Conservation (phyloP, 2,113 vertebrate species). For the Leptobrachium leishanense region DNA sequence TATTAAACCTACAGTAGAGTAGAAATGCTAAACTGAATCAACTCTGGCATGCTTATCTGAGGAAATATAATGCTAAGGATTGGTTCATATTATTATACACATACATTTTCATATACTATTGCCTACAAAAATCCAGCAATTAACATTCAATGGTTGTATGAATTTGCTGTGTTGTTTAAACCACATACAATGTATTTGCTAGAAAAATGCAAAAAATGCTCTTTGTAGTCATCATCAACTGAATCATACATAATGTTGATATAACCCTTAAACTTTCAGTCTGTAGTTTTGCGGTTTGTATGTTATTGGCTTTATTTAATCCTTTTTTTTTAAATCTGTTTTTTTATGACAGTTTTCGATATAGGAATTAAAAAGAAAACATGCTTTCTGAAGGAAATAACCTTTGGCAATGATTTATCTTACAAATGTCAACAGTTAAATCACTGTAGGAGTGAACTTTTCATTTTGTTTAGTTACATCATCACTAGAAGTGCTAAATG, state of each 20-base stretch:
- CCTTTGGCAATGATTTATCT: no score
- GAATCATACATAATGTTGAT: neutral
- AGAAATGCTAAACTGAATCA: neutral
- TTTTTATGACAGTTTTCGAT: constrained; percentile 6
- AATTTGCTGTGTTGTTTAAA: neutral
- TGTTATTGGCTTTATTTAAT: constrained; percentile 11
- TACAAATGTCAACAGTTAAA: no score
- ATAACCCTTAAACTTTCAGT: neutral
- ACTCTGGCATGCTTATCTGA: neutral
- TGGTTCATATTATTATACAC: neutral
- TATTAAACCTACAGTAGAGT: constrained; percentile 14
- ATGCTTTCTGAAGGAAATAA: no score
- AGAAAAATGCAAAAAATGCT: neutral
- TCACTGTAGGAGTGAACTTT: no score
- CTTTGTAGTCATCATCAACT: constrained; percentile 13
- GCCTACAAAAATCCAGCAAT: neutral
- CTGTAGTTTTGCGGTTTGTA: constrained; percentile 19
- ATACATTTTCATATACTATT: neutral
- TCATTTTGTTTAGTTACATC: no score
- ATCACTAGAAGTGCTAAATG: no score
- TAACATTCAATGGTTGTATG: neutral
- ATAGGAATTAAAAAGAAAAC: no score
- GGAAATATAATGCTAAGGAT: neutral
- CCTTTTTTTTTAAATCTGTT: neutral
- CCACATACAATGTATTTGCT: neutral